A percentile compares a stretch with the other conserved stretches of the same genome.
phyloP scores from a whole-genome alignment of 2,888 invertebrate genomes.

The Drosophila pullipes region DNA sequence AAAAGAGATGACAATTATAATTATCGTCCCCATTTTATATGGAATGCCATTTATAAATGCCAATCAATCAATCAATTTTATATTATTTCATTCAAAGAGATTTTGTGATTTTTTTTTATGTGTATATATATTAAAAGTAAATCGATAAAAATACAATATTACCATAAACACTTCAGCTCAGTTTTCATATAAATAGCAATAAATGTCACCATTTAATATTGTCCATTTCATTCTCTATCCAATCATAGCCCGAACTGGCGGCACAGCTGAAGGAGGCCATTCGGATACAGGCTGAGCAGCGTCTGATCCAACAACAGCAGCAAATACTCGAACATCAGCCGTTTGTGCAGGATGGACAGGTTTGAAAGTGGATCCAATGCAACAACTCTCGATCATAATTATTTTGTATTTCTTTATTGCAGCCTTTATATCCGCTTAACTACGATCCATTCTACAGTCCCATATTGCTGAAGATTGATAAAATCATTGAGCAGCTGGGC shows the following conservation, averaged over 20 bases:
- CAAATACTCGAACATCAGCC: conserved; percentile 87
- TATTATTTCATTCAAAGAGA: neutral
- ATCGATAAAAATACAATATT: neutral
- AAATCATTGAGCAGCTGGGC: conserved; percentile 90
- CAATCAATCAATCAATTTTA: neutral
- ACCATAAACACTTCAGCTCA: neutral
- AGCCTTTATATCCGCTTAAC: conserved; percentile 85
- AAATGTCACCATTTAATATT: neutral
- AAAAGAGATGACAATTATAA: neutral
- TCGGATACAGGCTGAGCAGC: conserved; percentile 87
- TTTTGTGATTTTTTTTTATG: neutral
- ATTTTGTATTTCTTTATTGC: neutral
- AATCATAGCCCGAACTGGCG: conserved; percentile 81
- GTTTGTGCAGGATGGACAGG: conserved; percentile 85
- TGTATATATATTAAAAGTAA: neutral
- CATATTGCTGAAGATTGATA: conserved; percentile 91
- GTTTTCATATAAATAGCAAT: neutral
- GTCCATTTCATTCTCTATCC: neutral
- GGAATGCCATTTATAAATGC: neutral
- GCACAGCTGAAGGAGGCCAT: conserved; percentile 87
- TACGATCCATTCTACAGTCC: conserved; percentile 91
- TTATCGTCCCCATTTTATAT: neutral
- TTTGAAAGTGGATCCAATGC: conserved; percentile 49
- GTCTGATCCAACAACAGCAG: conserved; percentile 87
- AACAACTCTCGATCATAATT: conserved; percentile 15